Evolutionary conservation across 2,888 invertebrate species (phyloP), one percentile per base, ranked within the genome.

Genomic region (Drosophila anomelani): DNA sequence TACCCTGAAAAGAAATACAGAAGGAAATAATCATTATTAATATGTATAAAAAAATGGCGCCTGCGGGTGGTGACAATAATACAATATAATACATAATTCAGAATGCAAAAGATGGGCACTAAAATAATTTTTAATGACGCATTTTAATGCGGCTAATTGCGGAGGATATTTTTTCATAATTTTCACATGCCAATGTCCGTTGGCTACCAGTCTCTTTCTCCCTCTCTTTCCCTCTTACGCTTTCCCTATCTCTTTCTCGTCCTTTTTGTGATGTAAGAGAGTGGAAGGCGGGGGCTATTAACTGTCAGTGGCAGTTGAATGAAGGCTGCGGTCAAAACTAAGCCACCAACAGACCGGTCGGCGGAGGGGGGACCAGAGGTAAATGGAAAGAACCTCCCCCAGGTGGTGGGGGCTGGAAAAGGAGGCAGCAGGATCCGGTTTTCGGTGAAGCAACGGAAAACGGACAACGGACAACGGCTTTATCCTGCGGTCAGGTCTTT

Each of bases 301-400:
- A 73, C 75, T 81, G 88, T 79, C 82, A 79, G 74, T 57, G 80
- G 80, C 60, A 63, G 64, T 61, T 58, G 73, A 75, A 74, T 60
- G 64, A 67, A 68, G 71, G 76, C 70, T 81, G 88, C 74, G 88
- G 88, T 80, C 68, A 67, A 64, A 53, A 68, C 62, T 69, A 67
- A 66, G 77, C 73, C 85, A 51, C 74, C 17, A 29, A 29, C 44
- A 47, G 63, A 17, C 32, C 23, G 4, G 36, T 41, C 8, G 29
- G 6, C 29, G 7, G 43, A 17, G 26, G 17, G 59, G 17, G n/a
- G 8, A 10, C 9, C 32, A 23, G 17, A 32, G 57, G 39, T 39
- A 39, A 39, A 20, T 17, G 55, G 34, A 26, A 15, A 29, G 9
- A 34, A 39, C 8, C 26, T 34, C 38, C 15, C 9, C 15, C 23